A percentile compares a stretch with the other conserved stretches of the same genome.
phyloP scores from a whole-genome alignment of 2,113 vertebrate species.

The Poecile atricapillus region DNA sequence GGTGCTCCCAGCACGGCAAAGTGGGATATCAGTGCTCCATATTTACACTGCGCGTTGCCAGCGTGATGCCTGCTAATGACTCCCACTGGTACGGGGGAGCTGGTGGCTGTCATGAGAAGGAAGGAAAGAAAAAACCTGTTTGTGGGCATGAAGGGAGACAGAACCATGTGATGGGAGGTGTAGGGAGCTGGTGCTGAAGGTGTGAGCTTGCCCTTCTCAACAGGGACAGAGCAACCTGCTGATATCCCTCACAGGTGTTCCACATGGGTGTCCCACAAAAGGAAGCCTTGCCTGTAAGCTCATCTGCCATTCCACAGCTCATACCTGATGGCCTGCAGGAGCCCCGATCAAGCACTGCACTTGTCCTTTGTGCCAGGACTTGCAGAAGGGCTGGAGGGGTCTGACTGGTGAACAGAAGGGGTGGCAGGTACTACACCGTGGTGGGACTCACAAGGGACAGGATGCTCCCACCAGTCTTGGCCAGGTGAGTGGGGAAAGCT shows the following conservation, averaged over 20 bases:
- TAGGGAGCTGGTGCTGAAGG: background rate
- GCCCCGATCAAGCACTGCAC: accelerated
- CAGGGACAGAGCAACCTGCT: background rate
- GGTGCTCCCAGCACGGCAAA: background rate
- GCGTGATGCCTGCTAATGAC: background rate
- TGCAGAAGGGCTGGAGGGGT: background rate
- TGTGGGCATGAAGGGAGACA: background rate
- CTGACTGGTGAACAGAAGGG: accelerated
- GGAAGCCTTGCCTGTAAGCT: background rate
- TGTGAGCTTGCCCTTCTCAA: background rate
- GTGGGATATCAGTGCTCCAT: background rate
- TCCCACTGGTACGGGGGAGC: background rate
- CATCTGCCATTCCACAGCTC: background rate
- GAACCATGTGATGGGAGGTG: background rate
- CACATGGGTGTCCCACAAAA: background rate
- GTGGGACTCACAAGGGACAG: background rate
- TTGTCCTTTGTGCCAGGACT: background rate
- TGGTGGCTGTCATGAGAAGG: background rate
- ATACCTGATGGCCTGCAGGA: background rate
- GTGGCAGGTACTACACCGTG: background rate
- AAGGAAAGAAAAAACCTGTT: background rate
- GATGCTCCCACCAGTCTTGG: background rate
- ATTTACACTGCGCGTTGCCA: background rate
- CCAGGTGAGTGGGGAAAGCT: background rate
- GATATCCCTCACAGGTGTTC: background rate